Conservation (phyloP, 2,888 invertebrate species). For the Ptychoptera albimana region DNA sequence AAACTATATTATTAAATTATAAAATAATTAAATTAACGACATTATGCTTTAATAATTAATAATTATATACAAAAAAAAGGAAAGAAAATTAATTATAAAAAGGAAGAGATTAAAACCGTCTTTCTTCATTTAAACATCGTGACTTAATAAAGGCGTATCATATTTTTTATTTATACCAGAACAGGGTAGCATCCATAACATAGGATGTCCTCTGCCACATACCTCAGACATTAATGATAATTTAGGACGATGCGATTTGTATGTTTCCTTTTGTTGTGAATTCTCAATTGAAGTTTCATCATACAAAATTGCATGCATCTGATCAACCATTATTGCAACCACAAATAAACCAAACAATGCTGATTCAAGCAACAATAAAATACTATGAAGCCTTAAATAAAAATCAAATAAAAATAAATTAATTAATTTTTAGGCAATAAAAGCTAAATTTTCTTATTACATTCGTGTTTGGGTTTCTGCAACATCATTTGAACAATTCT, state of each 20-base stretch:
- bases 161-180: slow-evolving; percentile 32
- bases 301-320: slow-evolving; percentile 65
- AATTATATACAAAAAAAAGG: too few species aligned
- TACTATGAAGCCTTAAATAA: slow-evolving; percentile 55
- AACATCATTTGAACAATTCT: slow-evolving; percentile 44
- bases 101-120: too few species aligned
- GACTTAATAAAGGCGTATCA: slow-evolving; percentile 27
- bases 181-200: slow-evolving; percentile 58
- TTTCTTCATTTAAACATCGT: slow-evolving; percentile 22
- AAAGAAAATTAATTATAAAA: too few species aligned
- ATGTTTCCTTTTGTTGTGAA: slow-evolving; percentile 49
- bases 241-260: slow-evolving; percentile 43
- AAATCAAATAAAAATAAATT: slow-evolving; percentile 22
- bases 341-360: slow-evolving; percentile 79
- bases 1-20: too few species aligned
- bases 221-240: slow-evolving; percentile 57
- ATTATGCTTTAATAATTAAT: too few species aligned
- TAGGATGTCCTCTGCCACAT: slow-evolving; percentile 57
- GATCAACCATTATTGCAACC: slow-evolving; percentile 70
- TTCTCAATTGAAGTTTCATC: slow-evolving; percentile 77
- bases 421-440: slow-evolving; percentile 5
- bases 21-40: too few species aligned
- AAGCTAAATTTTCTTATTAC: slow-evolving; percentile 27
- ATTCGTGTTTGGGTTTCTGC: slow-evolving; percentile 55
- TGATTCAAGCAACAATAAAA: slow-evolving; percentile 64